Conservation (phyloP, 2,113 vertebrate species). For the Pyrgilauda ruficollis region DNA sequence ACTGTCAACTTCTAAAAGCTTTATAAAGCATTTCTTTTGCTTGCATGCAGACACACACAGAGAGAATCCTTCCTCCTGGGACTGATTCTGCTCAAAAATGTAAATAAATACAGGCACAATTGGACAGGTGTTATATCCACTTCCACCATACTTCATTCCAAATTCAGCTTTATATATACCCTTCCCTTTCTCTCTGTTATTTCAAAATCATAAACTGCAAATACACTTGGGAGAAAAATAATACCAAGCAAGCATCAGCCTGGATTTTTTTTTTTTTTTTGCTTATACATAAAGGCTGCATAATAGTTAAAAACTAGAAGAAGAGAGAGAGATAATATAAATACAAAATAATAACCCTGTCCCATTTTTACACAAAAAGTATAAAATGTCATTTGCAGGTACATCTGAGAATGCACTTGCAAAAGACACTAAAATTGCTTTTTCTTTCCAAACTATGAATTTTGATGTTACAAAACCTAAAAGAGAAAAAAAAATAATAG, state of each 20-base stretch:
- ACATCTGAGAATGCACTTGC: not conserved
- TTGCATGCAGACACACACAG: not conserved
- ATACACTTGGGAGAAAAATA: slow-evolving; percentile 14
- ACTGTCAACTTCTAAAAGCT: not conserved
- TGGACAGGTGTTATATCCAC: slow-evolving; percentile 24
- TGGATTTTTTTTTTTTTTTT: not conserved
- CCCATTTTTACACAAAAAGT: not conserved
- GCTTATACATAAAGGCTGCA: not conserved
- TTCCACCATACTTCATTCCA: slow-evolving; percentile 19
- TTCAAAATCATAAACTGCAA: slow-evolving; percentile 24
- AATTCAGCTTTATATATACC: slow-evolving; percentile 4
- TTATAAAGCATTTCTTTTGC: not conserved
- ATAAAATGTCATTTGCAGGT: not conserved
- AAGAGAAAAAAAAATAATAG: not conserved
- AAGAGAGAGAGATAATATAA: not conserved
- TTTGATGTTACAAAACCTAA: not conserved
- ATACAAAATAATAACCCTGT: not conserved
- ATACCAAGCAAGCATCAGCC: not conserved
- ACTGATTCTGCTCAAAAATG: slow-evolving; percentile 1
- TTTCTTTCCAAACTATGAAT: not conserved
- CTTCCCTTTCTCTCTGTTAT: not conserved
- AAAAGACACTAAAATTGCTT: not conserved
- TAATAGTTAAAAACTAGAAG: not conserved
- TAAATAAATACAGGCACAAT: slow-evolving; percentile 28
- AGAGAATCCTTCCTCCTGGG: not conserved